A percentile compares a stretch with the other conserved stretches of the same genome.
phyloP scores from a whole-genome alignment of 2,797 vertebrate genomes.

The Nyctalus aviator region DNA sequence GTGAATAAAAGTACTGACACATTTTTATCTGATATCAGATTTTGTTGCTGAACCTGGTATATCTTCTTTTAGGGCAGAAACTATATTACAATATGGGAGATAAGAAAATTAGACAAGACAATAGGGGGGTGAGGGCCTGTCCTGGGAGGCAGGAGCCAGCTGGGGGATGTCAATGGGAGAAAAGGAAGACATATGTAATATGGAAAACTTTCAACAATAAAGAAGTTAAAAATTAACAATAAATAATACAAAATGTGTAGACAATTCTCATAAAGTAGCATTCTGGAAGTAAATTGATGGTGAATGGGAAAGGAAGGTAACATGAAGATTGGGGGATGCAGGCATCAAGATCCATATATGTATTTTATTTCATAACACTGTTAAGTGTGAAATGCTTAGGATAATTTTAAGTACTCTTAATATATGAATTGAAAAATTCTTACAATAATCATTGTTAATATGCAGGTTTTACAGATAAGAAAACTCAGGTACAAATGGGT shows the following conservation, averaged over 20 bases:
- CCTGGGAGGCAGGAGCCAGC: too few relatives aligned
- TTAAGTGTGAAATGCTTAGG: not conserved
- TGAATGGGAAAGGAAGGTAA: not conserved
- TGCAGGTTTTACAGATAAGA: not conserved
- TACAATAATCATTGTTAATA: not conserved
- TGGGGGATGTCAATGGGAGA: too few relatives aligned
- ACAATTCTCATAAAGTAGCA: not conserved
- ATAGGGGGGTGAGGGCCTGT: too few relatives aligned
- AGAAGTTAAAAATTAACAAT: too few relatives aligned
- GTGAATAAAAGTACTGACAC: not conserved
- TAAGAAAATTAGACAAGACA: not conserved
- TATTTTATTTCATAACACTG: not conserved
- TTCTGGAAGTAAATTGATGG: not conserved
- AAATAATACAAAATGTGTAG: not conserved
- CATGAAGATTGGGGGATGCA: not conserved
- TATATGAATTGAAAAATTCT: not conserved
- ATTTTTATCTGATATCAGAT: not conserved
- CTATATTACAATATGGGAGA: not conserved
- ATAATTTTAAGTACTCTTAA: not conserved
- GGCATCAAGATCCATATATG: not conserved
- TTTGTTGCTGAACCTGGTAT: not conserved
- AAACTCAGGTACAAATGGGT: not conserved
- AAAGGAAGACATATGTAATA: too few relatives aligned
- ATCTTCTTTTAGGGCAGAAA: not conserved
- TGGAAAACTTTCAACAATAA: too few relatives aligned